These are phyloP conservation scores for Podarcis siculus DNA, from an alignment of 2,797 vertebrate genomes.

Conservation along the genomic window DNA sequence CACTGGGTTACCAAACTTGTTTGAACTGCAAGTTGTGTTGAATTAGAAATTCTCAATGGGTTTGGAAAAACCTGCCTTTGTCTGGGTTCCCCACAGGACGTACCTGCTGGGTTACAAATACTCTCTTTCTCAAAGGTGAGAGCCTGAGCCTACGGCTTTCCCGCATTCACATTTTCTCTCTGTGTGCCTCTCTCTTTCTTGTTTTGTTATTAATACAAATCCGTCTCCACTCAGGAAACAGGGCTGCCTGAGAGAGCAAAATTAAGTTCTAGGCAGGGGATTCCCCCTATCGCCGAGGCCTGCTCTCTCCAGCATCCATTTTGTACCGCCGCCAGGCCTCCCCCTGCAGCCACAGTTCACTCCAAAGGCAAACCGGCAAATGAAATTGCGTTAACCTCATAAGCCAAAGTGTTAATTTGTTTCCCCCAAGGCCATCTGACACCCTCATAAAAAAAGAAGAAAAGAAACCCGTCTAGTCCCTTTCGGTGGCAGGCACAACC, in stretches of 20 bases:
- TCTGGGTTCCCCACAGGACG: background rate
- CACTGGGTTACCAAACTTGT: background rate
- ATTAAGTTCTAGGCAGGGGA: background rate
- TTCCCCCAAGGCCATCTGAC: conserved; percentile 55
- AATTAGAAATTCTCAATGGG: conserved; percentile 3
- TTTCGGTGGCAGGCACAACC: background rate
- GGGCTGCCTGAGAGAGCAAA: background rate
- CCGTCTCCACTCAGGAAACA: background rate
- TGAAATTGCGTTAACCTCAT: conserved; percentile 30
- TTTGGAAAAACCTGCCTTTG: conserved; percentile 12
- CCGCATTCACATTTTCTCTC: background rate
- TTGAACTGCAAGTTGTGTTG: conserved; percentile 1
- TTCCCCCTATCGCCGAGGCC: background rate
- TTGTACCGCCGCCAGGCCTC: background rate
- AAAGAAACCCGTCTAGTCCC: background rate
- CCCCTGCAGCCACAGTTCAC: background rate
- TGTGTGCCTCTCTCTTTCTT: background rate
- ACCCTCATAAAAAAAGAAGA: background rate
- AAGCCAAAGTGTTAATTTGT: conserved; percentile 51
- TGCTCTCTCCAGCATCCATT: rapidly evolving
- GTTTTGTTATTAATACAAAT: rapidly evolving
- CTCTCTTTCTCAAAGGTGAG: conserved; percentile 5
- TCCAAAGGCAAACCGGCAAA: conserved; percentile 33
- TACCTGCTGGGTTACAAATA: background rate
- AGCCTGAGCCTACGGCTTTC: background rate